phyloP scores from a whole-genome alignment of 2,888 invertebrate genomes.

The Nysson spinosus region DNA sequence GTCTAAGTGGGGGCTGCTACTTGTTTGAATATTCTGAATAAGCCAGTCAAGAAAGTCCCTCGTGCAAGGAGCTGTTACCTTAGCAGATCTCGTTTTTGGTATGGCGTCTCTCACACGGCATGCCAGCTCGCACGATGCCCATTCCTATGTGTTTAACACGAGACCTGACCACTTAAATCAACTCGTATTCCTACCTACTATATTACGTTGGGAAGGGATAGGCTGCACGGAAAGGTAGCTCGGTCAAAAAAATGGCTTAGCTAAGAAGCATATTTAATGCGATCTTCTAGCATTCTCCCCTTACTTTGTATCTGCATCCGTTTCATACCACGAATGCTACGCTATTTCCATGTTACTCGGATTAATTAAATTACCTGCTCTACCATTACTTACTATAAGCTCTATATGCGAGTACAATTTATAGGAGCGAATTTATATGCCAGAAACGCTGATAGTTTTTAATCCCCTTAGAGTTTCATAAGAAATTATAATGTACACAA shows the following conservation, averaged over 20 bases:
- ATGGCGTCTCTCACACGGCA: constrained; percentile 32
- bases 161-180: constrained; percentile 39
- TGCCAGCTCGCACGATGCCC: constrained; percentile 31
- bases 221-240: constrained; percentile 17
- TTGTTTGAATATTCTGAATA: constrained; percentile 46
- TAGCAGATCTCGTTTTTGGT: constrained; percentile 25
- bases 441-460: too few species aligned
- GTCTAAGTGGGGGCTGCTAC: constrained; percentile 21
- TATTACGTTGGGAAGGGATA: neutral
- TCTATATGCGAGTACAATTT: too few species aligned
- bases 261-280: constrained; percentile 26
- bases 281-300: constrained; percentile 8
- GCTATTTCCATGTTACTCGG: neutral
- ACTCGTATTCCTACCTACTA: constrained; percentile 17
- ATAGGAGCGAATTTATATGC: too few species aligned
- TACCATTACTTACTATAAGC: neutral
- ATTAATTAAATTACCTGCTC: neutral
- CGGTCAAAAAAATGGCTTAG: constrained; percentile 15
- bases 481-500: too few species aligned
- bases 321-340: constrained; percentile 4
- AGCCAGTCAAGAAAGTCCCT: constrained; percentile 30
- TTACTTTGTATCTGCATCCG: constrained; percentile 20
- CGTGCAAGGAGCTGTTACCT: constrained; percentile 24
- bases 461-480: too few species aligned
- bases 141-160: constrained; percentile 25